Conservation (phyloP, 2,888 invertebrate species). For the Selenia dentaria region DNA sequence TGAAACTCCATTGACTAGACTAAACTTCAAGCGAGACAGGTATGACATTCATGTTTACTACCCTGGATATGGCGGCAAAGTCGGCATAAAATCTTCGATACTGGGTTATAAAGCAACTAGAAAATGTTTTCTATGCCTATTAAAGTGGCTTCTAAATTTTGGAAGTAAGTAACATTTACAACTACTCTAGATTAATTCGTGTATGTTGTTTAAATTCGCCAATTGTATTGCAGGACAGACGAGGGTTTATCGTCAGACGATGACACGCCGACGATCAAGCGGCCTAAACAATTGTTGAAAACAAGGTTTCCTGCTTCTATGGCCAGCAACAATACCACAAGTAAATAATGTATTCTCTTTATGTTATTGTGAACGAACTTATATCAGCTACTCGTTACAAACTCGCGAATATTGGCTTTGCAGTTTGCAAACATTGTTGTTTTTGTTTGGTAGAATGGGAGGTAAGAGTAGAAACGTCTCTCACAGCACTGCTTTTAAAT, state of each 20-base stretch:
- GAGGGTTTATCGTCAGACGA: constrained; percentile 72
- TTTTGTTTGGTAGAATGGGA: too few species aligned
- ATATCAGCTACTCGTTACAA: too few species aligned
- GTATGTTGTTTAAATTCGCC: constrained; percentile 5
- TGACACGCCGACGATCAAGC: constrained; percentile 68
- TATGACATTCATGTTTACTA: constrained; percentile 80
- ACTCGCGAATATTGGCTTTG: too few species aligned
- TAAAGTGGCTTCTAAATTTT: constrained; percentile 68
- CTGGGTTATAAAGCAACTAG: constrained; percentile 25
- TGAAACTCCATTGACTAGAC: constrained; percentile 53
- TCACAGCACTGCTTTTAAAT: too few species aligned
- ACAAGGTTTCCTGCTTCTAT: constrained; percentile 65
- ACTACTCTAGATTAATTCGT: neutral
- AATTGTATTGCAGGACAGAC: constrained; percentile 59
- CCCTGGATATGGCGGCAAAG: constrained; percentile 81
- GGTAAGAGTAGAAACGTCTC: too few species aligned
- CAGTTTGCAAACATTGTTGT: too few species aligned
- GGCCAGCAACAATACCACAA: constrained; percentile 58
- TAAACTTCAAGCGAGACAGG: constrained; percentile 79
- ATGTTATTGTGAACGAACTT: too few species aligned
- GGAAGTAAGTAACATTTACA: constrained; percentile 56
- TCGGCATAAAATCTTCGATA: constrained; percentile 43
- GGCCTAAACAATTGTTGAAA: constrained; percentile 61
- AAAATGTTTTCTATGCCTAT: constrained; percentile 67
- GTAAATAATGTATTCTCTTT: too few species aligned